Base-by-base conservation (phyloP, 2,113 vertebrate genomes). In the Nannospalax galili region DNA sequence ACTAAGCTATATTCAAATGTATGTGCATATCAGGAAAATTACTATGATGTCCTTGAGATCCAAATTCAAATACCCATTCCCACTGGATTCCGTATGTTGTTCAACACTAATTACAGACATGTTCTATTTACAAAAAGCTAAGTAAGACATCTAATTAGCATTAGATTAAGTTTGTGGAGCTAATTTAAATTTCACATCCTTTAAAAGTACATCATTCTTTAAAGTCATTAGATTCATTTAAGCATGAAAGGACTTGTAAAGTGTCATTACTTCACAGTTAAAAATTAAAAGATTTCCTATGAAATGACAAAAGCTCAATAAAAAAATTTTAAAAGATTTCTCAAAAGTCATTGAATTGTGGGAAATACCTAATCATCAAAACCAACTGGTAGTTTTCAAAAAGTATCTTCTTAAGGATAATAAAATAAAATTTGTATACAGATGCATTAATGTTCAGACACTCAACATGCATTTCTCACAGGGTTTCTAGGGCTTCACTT, bases 111-210 rank as follows among this genome's bases (percentile, higher is more conserved):
- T 93, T 96, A 84, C 45, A 80, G 62, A 72, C 7, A 1, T 58
- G 79, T 88, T 95, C 84, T 90, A 67, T 92, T 96, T 95, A 93
- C 70, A 96, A n/a, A 91, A 90, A 96, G 60, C 45, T 90, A 85
- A 93, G 65, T 48, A 72, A 93, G 69, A 82, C 48, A n/a, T 70
- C 35, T 75, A 22, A 96, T 93, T 96, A 92, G 30, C 45, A 91
- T 92, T 86, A 65, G 16, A 94, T 93, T 92, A 95, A 93, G 89
- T 95, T 70, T 67, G 22, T 56, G 0, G 20, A 84, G n/a, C 16
- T 42, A 94, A 62, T 87, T 72, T 95, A 86, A 67, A n/a, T 69
- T 35, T 73, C 89, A 37, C 80, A 69, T 62, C 45, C 1, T 65
- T 78, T 95, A 64, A 69, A 95, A 69, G 52, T 70, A 45, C 60